Evolutionary conservation across 2,113 vertebrate species (phyloP).

Genomic region (Oceanodroma tethys): DNA sequence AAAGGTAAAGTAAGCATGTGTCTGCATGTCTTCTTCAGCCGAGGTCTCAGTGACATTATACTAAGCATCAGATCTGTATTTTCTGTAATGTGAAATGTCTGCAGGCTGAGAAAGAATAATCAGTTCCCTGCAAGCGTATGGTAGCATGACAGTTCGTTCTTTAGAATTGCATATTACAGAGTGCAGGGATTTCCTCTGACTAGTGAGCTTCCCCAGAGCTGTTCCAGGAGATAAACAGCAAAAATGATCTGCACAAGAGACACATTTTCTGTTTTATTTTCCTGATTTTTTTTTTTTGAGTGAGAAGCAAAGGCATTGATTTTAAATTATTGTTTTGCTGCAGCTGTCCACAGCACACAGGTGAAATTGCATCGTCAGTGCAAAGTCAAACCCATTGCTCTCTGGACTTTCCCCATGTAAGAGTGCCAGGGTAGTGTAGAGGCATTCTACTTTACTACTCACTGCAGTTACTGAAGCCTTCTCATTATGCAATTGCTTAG

Average conservation of each 20-base stretch:
- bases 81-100: not conserved
- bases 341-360: not conserved
- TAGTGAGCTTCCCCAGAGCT: not conserved
- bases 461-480: not conserved
- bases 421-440: not conserved
- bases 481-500: not conserved
- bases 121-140: not conserved
- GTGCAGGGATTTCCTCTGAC: not conserved
- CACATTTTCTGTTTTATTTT: not conserved
- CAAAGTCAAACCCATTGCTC: not conserved
- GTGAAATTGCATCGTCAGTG: not conserved
- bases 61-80: not conserved
- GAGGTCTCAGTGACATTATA: not conserved
- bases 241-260: not conserved
- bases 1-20: not conserved
- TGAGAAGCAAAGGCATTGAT: not conserved
- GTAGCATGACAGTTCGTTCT: not conserved
- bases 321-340: not conserved
- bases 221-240: not conserved
- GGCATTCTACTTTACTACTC: not conserved
- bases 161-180: accelerated
- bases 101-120: not conserved
- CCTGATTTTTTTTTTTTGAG: not conserved
- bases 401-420: not conserved
- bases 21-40: not conserved